Evolutionary conservation across 1,140 invertebrate species (phyloP), one percentile per base, ranked within the genome.

Genomic region (Hylaeus anthracinus): DNA sequence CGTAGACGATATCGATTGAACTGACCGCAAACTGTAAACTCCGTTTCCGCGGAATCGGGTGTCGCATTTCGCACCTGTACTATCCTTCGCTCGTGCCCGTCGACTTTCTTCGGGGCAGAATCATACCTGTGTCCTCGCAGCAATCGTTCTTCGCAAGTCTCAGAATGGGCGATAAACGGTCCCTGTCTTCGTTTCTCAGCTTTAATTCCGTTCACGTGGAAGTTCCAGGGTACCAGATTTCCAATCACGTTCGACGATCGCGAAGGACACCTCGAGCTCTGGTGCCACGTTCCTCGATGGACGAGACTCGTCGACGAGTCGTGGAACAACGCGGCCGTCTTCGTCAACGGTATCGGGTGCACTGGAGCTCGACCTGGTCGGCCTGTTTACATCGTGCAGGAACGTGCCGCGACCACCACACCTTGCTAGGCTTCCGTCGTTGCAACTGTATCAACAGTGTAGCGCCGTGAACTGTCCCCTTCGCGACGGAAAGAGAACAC

Each of bases 341-440:
- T 53, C 85, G 88, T 78, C 79, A 66, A 84, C 83, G 85, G 82
- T 85, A 51, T 73, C 55, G 72, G 81, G 81, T 89, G 74, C 79
- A 91, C 89, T 90, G 84, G 83, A 85, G 86, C 81, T 55, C 83
- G 78, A 75, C 71, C 78, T 75, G 83, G 69, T 43, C 69, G 73
- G 67, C 79, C 70, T 84, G 85, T 90, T 90, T 90, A 87, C 87
- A 86, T 79, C 81, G 74, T 69, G 80, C 70, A 85, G 82, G 82
- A 85, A 81, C 69, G 77, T 88, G 87, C 84, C 72, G 81, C 86
- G 81, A 77, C 55, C 83, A 83, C 80, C 84, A 81, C 88, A 85
- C 86, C 85, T 90, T 89, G 71, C 80, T 76, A 66, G 87, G 87
- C 87, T 89, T 90, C 89, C 79, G 86, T 88, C 76, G 75, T 84